A percentile compares a stretch with the other conserved stretches of the same genome.
These are phyloP conservation scores for Aphodius sticticus DNA, from an alignment of 2,888 invertebrate species.

Conservation along the genomic window DNA sequence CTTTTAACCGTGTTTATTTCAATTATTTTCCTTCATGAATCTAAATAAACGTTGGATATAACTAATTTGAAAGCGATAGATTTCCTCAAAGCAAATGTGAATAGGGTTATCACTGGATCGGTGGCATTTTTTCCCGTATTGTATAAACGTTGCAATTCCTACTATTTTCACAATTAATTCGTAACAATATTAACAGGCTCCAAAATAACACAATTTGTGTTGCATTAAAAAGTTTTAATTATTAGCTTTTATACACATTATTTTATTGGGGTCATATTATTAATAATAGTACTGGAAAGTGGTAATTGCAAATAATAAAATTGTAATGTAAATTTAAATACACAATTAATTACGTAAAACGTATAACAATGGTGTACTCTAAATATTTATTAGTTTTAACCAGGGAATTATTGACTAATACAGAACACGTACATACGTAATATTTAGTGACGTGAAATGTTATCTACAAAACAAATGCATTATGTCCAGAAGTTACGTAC, in stretches of 20 bases:
- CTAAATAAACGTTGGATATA: too few species aligned
- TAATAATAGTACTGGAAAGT: background rate
- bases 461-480: background rate
- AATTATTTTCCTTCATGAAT: too few species aligned
- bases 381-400: background rate
- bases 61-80: too few species aligned
- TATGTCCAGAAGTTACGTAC: background rate
- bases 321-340: background rate
- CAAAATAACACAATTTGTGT: too few species aligned
- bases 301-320: background rate
- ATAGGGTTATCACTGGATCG: too few species aligned
- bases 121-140: constrained; percentile 31
- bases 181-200: too few species aligned
- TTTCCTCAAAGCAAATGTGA: too few species aligned
- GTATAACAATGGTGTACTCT: background rate
- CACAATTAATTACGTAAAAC: background rate
- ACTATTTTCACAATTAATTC: too few species aligned
- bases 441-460: background rate
- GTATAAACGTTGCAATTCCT: too few species aligned
- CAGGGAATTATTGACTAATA: background rate
- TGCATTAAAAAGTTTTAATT: too few species aligned
- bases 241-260: background rate
- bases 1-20: too few species aligned
- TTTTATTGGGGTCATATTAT: background rate
- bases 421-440: background rate